Percentiles rank a stretch among this genome's conserved stretches.
Evolutionary conservation across 1,140 invertebrate genomes (phyloP).

Genomic region (Lucilia cuprina): DNA sequence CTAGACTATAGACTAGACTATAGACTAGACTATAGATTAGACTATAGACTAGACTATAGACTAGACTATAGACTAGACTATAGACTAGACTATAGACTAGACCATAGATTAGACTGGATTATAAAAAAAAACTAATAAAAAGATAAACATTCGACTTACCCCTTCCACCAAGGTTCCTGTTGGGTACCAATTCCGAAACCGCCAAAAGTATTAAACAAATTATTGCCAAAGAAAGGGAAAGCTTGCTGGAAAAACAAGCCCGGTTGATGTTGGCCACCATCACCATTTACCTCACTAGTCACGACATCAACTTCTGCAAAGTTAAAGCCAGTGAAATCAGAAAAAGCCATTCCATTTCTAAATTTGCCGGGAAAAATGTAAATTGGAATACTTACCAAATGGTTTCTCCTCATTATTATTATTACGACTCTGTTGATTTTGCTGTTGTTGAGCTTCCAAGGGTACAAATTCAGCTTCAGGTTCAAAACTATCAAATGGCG

Average conservation of each 20-base stretch:
- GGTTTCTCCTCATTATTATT: slow-evolving; percentile 48
- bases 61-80: too few relatives aligned
- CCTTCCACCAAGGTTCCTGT: slow-evolving; percentile 65
- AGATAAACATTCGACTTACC: slow-evolving; percentile 54
- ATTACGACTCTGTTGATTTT: slow-evolving; percentile 37
- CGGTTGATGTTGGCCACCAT: slow-evolving; percentile 43
- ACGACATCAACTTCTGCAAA: slow-evolving; percentile 52
- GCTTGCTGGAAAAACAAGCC: slow-evolving; percentile 57
- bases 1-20: too few relatives aligned
- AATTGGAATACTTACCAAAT: slow-evolving; percentile 48
- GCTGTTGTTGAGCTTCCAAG: slow-evolving; percentile 50
- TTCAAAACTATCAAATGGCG: slow-evolving; percentile 37
- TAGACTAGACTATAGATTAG: too few relatives aligned
- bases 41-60: too few relatives aligned
- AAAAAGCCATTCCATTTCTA: too few relatives aligned
- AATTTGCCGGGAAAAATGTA: neutral
- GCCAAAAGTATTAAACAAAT: slow-evolving; percentile 57
- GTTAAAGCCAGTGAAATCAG: neutral
- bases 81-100: too few relatives aligned
- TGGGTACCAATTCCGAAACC: slow-evolving; percentile 50
- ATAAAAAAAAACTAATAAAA: too few relatives aligned
- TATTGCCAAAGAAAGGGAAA: slow-evolving; percentile 60
- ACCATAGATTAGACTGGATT: too few relatives aligned
- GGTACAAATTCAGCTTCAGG: slow-evolving; percentile 55
- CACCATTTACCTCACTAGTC: slow-evolving; percentile 51